A percentile compares a stretch with the other conserved stretches of the same genome.
Evolutionary conservation across 2,113 vertebrate species (phyloP).

Genomic region (Canis aureus): DNA sequence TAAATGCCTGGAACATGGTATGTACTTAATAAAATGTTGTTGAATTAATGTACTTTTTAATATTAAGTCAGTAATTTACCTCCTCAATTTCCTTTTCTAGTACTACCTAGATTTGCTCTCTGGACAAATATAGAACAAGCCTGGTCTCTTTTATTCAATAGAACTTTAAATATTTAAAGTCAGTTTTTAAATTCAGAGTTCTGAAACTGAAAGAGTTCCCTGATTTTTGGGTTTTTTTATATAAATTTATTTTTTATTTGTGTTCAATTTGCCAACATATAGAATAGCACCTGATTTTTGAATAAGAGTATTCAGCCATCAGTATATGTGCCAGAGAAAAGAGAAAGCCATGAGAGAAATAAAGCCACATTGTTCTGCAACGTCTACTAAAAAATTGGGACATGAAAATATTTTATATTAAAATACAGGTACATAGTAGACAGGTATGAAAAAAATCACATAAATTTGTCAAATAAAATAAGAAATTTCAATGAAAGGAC

Average conservation of each 20-base stretch:
- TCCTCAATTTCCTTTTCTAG: background rate
- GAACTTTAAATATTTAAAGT: background rate
- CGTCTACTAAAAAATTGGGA: background rate
- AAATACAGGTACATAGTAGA: background rate
- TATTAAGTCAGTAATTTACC: background rate
- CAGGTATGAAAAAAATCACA: background rate
- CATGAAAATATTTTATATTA: background rate
- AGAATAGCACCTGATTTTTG: background rate
- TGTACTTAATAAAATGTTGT: background rate
- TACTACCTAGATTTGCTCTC: background rate
- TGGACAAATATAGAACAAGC: background rate
- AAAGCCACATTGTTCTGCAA: background rate
- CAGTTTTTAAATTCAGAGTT: background rate
- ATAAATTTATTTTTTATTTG: too few relatives aligned
- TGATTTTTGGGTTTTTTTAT: background rate
- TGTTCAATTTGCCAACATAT: too few relatives aligned
- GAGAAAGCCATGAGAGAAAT: background rate
- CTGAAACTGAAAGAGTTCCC: background rate
- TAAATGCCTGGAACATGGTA: background rate
- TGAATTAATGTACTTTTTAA: background rate
- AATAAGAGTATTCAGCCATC: background rate
- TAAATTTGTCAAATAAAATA: background rate
- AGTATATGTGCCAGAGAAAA: background rate
- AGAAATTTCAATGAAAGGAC: background rate
- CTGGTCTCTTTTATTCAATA: background rate